A percentile compares a stretch with the other conserved stretches of the same genome.
phyloP scores from a whole-genome alignment of 2,888 invertebrate species.

The Corbicula japonica region DNA sequence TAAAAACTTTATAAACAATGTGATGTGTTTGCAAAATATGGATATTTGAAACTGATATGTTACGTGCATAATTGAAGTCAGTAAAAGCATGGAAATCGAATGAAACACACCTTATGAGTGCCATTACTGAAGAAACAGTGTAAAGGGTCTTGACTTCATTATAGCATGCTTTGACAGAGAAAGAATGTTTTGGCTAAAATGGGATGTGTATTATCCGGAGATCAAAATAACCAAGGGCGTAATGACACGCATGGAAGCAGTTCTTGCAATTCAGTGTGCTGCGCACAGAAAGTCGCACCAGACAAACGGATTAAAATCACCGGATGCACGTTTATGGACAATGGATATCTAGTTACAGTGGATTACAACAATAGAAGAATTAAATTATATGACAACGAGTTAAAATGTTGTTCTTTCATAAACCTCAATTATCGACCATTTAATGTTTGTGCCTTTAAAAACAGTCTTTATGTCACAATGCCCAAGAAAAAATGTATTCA shows the following conservation, averaged over 20 bases:
- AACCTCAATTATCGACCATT: constrained; percentile 48
- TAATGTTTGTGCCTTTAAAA: constrained; percentile 43
- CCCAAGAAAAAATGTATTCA: constrained; percentile 55
- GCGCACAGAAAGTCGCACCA: constrained; percentile 3
- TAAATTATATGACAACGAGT: constrained; percentile 56
- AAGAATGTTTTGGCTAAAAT: constrained; percentile 27
- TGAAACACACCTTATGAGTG: too few relatives aligned
- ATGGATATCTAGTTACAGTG: constrained; percentile 53
- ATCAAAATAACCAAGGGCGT: constrained; percentile 31
- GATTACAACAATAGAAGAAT: constrained; percentile 55
- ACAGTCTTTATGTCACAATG: constrained; percentile 48
- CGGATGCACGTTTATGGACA: constrained; percentile 54
- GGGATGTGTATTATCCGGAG: constrained; percentile 51
- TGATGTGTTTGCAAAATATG: too few relatives aligned
- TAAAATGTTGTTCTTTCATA: constrained; percentile 57
- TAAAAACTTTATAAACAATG: too few relatives aligned
- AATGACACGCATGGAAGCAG: constrained; percentile 23
- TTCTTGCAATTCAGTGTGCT: constrained; percentile 30
- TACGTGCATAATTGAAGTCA: too few relatives aligned
- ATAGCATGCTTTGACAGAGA: too few relatives aligned
- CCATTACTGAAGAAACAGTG: too few relatives aligned
- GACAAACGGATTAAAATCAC: constrained; percentile 55
- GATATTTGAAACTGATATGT: too few relatives aligned
- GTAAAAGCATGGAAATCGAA: too few relatives aligned
- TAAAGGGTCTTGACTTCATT: too few relatives aligned